Evolutionary conservation across 2,888 invertebrate species (phyloP).

Genomic region (Eilema griseolum): DNA sequence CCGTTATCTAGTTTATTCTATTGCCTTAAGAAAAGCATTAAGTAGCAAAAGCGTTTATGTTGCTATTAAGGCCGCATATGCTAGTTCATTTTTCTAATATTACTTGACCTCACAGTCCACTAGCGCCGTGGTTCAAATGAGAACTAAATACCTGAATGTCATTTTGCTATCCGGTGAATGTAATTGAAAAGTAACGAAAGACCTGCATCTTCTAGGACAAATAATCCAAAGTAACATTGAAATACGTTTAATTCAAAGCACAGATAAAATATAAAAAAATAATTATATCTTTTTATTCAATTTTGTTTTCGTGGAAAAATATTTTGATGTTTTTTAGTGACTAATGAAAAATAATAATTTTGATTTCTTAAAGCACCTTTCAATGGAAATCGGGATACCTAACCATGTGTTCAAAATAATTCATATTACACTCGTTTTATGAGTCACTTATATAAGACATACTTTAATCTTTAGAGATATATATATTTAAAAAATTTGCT

Average conservation of each 20-base stretch:
- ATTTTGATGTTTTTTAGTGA: neutral
- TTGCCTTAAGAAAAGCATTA: neutral
- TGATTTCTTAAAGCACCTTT: neutral
- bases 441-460: neutral
- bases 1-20: neutral
- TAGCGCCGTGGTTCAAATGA: neutral
- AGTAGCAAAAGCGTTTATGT: neutral
- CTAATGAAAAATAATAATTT: neutral
- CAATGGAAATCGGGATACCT: neutral
- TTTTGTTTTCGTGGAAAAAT: neutral
- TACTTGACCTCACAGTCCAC: neutral
- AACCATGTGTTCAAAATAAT: neutral
- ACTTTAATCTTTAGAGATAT: neutral
- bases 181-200: neutral
- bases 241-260: neutral
- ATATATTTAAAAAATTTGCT: neutral
- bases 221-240: neutral
- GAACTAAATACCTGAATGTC: neutral
- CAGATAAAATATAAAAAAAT: neutral
- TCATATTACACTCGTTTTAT: neutral
- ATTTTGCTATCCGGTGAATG: neutral
- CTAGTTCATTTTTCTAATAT: neutral
- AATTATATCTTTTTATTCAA: neutral
- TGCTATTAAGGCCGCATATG: neutral
- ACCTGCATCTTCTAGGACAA: neutral